These are phyloP conservation scores for Drymodes brunneopygia DNA, from an alignment of 2,113 vertebrate species.

Conservation along the genomic window DNA sequence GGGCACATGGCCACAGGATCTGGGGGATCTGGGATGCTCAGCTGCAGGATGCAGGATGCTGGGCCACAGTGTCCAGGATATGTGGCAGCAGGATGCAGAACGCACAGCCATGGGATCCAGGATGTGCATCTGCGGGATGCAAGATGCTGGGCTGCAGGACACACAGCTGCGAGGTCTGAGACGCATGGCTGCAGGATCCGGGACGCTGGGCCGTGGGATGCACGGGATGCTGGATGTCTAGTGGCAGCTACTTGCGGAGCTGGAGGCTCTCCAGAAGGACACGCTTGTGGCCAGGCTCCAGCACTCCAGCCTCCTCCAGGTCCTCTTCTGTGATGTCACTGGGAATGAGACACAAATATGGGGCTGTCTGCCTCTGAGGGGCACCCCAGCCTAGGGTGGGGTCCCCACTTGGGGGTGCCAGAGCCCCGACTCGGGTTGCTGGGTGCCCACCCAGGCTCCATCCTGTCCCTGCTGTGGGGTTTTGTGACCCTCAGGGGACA, in stretches of 20 bases:
- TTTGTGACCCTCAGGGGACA: not conserved
- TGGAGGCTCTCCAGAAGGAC: conserved; percentile 88
- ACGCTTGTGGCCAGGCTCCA: conserved; percentile 85
- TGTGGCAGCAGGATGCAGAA: not conserved
- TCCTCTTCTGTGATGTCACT: conserved; percentile 97
- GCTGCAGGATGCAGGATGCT: not conserved
- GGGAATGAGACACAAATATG: not conserved
- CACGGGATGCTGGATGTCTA: rapidly evolving
- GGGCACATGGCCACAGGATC: not conserved
- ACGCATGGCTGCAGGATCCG: not conserved
- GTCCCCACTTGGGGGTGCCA: rapidly evolving
- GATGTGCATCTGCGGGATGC: not conserved
- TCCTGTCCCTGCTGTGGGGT: not conserved
- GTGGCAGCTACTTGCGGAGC: conserved; percentile 72
- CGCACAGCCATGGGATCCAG: not conserved
- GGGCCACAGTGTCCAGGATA: not conserved
- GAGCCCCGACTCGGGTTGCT: not conserved
- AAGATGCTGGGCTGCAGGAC: not conserved
- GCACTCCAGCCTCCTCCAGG: conserved; percentile 90
- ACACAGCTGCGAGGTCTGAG: not conserved
- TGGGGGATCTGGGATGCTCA: not conserved
- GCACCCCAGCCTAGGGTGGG: not conserved
- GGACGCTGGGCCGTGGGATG: not conserved
- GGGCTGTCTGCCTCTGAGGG: not conserved
- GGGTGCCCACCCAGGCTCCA: too few species aligned